phyloP scores from a whole-genome alignment of 2,888 invertebrate genomes.

The Junonia oenone region DNA sequence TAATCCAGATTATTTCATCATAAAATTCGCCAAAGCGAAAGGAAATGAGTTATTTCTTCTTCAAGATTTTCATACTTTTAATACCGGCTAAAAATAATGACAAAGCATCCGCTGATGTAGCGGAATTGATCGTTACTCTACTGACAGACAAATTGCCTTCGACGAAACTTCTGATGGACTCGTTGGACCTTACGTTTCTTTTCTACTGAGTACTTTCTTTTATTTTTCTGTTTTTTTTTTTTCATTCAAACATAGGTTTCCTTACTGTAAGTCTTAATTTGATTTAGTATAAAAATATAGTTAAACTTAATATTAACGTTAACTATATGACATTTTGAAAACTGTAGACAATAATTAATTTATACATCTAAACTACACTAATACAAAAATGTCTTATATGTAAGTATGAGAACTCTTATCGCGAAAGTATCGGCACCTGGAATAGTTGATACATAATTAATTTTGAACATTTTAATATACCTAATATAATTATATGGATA shows the following conservation, averaged over 20 bases:
- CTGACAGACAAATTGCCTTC: constrained; percentile 12
- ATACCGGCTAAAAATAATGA: not conserved
- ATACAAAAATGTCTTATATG: too few species aligned
- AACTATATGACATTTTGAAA: too few species aligned
- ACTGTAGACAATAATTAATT: too few species aligned
- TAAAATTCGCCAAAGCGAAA: not conserved
- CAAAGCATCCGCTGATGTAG: constrained; percentile 10
- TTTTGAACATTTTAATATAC: too few species aligned
- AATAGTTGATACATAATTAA: too few species aligned
- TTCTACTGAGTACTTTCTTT: not conserved
- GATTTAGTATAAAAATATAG: too few species aligned
- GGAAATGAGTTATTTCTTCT: not conserved
- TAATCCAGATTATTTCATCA: not conserved
- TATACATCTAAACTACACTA: too few species aligned
- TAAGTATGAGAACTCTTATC: too few species aligned
- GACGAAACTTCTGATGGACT: not conserved
- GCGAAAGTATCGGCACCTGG: too few species aligned
- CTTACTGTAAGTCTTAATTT: not conserved
- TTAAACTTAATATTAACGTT: too few species aligned
- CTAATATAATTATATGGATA: too few species aligned
- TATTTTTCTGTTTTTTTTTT: not conserved
- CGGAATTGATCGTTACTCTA: constrained; percentile 10
- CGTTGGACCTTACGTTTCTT: not conserved
- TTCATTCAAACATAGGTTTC: not conserved
- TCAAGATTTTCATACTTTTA: not conserved